These are phyloP conservation scores for Heliconius charithonia DNA, from an alignment of 2,888 invertebrate species.

Conservation along the genomic window DNA sequence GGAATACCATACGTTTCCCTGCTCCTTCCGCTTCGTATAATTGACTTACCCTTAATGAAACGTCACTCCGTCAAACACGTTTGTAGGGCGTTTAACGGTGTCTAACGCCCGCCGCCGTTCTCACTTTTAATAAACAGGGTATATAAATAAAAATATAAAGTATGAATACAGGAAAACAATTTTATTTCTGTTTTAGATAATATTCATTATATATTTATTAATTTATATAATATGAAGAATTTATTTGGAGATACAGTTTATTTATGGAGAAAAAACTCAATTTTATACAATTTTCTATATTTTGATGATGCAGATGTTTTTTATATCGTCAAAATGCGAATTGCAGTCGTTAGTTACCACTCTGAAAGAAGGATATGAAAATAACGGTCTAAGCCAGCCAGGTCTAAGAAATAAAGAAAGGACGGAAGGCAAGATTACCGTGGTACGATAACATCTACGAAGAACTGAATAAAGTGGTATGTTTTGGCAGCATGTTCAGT, in stretches of 20 bases:
- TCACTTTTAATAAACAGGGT: slow-evolving; percentile 12
- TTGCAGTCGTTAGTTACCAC: no score
- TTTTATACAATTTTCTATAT: not conserved
- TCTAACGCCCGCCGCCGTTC: slow-evolving; percentile 26
- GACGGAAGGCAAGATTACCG: no score
- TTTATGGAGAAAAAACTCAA: not conserved
- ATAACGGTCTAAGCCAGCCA: no score
- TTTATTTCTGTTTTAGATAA: not conserved
- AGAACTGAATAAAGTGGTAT: no score
- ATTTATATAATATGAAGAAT: not conserved
- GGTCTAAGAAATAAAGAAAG: no score
- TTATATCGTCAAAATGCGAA: no score
- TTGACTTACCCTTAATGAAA: slow-evolving; percentile 69
- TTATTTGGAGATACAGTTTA: not conserved
- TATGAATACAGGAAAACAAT: not conserved
- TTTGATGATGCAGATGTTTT: no score
- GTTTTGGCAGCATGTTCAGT: no score
- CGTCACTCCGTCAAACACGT: slow-evolving; percentile 54
- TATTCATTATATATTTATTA: not conserved
- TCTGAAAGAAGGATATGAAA: no score
- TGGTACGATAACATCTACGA: no score
- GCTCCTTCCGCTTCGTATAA: slow-evolving; percentile 57
- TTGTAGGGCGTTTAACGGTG: slow-evolving; percentile 39
- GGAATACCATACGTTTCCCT: slow-evolving; percentile 61
- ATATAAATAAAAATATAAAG: not conserved